phyloP scores from a whole-genome alignment of 2,113 vertebrate genomes.

The Balaeniceps rex region DNA sequence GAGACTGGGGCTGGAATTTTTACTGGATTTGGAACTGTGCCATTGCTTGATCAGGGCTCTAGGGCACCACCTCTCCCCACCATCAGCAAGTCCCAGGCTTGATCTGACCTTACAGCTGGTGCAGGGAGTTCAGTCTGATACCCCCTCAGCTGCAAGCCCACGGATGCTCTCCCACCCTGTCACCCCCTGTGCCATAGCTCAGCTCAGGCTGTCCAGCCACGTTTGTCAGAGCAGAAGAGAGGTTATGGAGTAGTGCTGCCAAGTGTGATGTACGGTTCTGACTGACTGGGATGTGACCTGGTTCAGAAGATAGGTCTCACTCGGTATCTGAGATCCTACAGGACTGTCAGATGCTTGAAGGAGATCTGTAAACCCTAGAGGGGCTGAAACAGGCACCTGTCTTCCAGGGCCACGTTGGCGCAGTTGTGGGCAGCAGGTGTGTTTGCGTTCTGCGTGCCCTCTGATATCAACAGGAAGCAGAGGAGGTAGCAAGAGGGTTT shows the following conservation, averaged over 20 bases:
- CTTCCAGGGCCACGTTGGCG: accelerated
- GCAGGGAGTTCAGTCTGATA: background rate
- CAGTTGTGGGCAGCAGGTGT: background rate
- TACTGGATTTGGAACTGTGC: background rate
- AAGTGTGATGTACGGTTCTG: background rate
- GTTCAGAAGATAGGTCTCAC: background rate
- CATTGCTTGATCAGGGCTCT: background rate
- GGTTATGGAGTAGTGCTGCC: background rate
- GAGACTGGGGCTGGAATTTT: background rate
- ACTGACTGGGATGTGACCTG: background rate
- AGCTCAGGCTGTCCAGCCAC: background rate
- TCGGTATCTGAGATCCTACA: background rate
- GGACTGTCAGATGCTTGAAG: background rate
- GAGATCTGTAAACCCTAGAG: background rate
- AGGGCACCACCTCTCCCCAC: background rate
- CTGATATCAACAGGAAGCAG: background rate
- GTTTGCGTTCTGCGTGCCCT: background rate
- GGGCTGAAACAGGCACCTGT: background rate
- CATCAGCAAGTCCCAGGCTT: background rate
- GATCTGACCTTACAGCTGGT: background rate
- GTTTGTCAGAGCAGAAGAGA: background rate
- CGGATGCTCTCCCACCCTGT: background rate
- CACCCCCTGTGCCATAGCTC: background rate
- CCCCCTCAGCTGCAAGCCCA: background rate
- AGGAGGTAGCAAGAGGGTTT: background rate